These are phyloP conservation scores for Dynastes hyllus DNA, from an alignment of 2,888 invertebrate genomes.

Conservation along the genomic window DNA sequence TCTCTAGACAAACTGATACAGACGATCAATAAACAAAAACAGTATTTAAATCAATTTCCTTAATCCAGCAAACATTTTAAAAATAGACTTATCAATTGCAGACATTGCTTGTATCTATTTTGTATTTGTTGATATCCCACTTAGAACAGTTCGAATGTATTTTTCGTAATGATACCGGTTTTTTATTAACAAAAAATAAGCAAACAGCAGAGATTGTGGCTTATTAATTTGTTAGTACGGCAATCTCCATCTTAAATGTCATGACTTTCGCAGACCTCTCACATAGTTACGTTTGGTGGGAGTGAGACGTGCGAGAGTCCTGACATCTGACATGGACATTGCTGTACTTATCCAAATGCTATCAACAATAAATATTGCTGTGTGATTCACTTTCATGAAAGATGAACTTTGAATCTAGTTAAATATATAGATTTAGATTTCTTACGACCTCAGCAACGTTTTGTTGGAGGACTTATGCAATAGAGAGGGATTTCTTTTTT, in stretches of 20 bases:
- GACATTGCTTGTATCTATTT: not conserved
- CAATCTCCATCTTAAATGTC: too few relatives aligned
- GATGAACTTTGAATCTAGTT: not conserved
- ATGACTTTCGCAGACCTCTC: too few relatives aligned
- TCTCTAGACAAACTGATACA: not conserved
- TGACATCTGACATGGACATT: too few relatives aligned
- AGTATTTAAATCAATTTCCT: too few relatives aligned
- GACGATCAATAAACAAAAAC: not conserved
- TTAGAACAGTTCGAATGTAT: not conserved
- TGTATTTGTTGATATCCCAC: not conserved
- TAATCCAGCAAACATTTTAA: not conserved
- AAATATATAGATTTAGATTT: too few relatives aligned
- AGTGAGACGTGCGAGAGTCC: too few relatives aligned
- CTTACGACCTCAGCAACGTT: too few relatives aligned
- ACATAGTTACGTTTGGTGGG: too few relatives aligned
- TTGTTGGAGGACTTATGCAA: too few relatives aligned
- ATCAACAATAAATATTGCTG: not conserved
- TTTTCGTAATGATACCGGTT: not conserved
- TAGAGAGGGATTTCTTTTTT: too few relatives aligned
- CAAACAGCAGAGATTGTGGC: too few relatives aligned
- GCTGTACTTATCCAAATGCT: not conserved
- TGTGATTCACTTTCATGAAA: not conserved
- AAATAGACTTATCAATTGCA: slow-evolving; percentile 7
- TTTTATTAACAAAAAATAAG: not conserved
- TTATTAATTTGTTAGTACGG: too few relatives aligned